Evolutionary conservation across 2,113 vertebrate species (phyloP).

Genomic region (Tamias sibiricus): DNA sequence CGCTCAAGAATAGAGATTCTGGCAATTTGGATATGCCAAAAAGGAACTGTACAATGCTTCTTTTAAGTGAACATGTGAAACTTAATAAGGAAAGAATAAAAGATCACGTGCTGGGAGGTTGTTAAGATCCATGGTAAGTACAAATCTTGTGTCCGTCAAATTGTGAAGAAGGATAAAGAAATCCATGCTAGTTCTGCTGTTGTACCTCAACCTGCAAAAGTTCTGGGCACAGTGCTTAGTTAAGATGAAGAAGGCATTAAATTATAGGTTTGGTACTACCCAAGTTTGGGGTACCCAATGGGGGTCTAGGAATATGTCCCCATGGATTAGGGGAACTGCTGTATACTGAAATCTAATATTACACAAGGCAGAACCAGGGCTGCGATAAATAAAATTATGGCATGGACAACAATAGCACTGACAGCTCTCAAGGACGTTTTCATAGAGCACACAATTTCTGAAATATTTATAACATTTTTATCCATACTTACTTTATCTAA

Average conservation of each 20-base stretch:
- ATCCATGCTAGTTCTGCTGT: neutral
- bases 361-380: neutral
- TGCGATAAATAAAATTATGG: neutral
- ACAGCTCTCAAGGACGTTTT: neutral
- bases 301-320: neutral
- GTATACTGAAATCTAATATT: neutral
- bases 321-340: neutral
- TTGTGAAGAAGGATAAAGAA: neutral
- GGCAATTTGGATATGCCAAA: neutral
- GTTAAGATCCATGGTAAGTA: neutral
- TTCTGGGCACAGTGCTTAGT: neutral
- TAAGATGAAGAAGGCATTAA: neutral
- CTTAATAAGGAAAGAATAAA: neutral
- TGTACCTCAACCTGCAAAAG: neutral
- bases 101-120: too few relatives aligned
- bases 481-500: neutral
- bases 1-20: neutral
- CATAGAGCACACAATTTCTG: neutral
- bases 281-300: too few relatives aligned
- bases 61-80: neutral
- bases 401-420: rapidly evolving
- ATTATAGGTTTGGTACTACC: neutral
- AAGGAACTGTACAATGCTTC: neutral
- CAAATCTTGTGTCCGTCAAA: neutral
- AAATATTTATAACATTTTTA: neutral